Evolutionary conservation across 2,888 invertebrate genomes (phyloP).

Genomic region (Adelphocoris suturalis): DNA sequence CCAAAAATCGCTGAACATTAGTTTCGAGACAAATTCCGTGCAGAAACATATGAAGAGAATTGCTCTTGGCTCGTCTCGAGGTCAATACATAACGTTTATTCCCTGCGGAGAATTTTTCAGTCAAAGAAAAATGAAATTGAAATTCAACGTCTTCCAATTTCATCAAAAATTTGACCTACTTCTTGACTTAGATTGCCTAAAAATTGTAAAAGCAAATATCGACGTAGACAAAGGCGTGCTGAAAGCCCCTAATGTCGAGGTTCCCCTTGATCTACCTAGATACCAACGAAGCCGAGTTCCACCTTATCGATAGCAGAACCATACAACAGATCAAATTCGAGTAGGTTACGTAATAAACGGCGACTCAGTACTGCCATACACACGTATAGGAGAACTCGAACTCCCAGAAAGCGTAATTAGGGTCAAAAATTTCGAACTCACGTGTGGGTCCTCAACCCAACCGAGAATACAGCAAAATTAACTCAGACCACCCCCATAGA

Average conservation of each 20-base stretch:
- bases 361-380: conserved; percentile 15
- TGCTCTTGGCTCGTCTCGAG: neutral
- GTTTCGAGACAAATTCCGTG: too few relatives aligned
- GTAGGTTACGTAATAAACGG: conserved; percentile 31
- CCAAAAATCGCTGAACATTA: too few relatives aligned
- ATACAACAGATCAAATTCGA: conserved; percentile 24
- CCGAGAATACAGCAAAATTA: too few relatives aligned
- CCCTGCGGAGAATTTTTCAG: neutral
- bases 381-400: too few relatives aligned
- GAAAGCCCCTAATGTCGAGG: neutral
- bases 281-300: neutral
- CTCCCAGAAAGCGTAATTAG: conserved; percentile 21
- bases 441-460: conserved; percentile 15
- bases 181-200: conserved; percentile 43
- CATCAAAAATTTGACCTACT: conserved; percentile 47
- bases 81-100: neutral
- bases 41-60: neutral
- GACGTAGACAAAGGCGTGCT: neutral
- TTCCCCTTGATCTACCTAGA: conserved; percentile 14
- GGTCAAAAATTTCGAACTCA: neutral
- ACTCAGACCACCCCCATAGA: neutral
- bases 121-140: neutral
- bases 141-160: conserved; percentile 50
- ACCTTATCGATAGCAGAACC: neutral
- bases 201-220: conserved; percentile 25